These are phyloP conservation scores for Acyrthosiphon pisum DNA, from an alignment of 1,140 invertebrate genomes.

Conservation along the genomic window DNA sequence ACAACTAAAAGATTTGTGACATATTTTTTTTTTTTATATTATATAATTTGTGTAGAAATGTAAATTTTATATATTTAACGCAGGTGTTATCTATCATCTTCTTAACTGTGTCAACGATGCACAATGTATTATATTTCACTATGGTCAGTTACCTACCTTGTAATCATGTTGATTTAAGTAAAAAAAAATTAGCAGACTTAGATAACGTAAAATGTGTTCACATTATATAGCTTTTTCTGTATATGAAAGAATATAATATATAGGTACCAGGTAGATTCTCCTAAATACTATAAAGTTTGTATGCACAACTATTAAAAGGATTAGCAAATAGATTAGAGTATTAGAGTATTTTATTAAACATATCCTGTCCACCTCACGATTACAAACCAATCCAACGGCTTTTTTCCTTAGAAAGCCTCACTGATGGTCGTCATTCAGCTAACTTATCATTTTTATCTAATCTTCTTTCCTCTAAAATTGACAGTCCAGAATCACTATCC, in stretches of 20 bases:
- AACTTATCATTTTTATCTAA: no score
- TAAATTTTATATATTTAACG: neutral
- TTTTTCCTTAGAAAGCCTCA: no score
- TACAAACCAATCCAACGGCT: no score
- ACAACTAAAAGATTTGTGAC: neutral
- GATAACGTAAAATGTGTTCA: neutral
- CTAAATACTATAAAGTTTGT: neutral
- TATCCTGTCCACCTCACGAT: no score
- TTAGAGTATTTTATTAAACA: no score
- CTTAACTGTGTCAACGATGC: neutral
- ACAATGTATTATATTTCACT: neutral
- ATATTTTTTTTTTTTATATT: neutral
- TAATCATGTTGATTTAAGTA: constrained; percentile 12
- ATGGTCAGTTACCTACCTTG: neutral
- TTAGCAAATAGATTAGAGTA: neutral
- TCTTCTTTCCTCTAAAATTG: no score
- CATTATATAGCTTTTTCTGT: neutral
- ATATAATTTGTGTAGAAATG: neutral
- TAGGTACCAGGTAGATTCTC: neutral
- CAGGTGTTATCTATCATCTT: neutral
- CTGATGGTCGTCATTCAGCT: no score
- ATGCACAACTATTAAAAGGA: neutral
- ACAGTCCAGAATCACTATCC: no score
- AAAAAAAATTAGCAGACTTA: neutral
- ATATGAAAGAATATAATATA: neutral